phyloP scores from a whole-genome alignment of 2,113 vertebrate species.

The Stomatorhinus ivindoensis region DNA sequence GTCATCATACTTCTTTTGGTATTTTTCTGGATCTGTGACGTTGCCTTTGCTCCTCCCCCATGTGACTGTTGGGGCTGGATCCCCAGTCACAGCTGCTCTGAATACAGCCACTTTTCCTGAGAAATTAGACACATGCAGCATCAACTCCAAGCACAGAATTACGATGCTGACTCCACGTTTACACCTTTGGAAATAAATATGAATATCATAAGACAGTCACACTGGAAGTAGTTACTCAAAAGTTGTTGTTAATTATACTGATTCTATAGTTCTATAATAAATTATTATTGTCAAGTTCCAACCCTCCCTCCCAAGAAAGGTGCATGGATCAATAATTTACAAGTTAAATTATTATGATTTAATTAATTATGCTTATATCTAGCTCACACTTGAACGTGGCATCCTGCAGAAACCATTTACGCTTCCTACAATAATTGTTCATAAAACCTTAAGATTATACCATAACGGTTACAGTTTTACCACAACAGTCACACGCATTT shows the following conservation, averaged over 20 bases:
- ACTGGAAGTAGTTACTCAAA: not conserved
- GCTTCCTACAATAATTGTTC: not conserved
- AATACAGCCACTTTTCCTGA: constrained; percentile 76
- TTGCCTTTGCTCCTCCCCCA: constrained; percentile 60
- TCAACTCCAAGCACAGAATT: not conserved
- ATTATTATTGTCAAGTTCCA: not conserved
- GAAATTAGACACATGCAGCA: not conserved
- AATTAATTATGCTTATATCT: not conserved
- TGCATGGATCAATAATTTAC: not conserved
- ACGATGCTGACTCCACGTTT: not conserved
- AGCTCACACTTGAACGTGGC: not conserved
- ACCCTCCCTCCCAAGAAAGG: not conserved
- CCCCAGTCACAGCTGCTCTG: constrained; percentile 67
- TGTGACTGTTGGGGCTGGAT: constrained; percentile 60
- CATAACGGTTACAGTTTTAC: not conserved
- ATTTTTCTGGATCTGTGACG: constrained; percentile 62
- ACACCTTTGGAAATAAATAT: constrained; percentile 36
- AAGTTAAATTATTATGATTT: not conserved
- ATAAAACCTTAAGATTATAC: not conserved
- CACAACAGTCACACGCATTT: not conserved
- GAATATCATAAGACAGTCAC: not conserved
- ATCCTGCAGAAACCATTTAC: not conserved
- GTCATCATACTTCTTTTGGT: constrained; percentile 49
- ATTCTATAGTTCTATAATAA: not conserved
- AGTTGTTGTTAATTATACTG: not conserved